These are phyloP conservation scores for Zenarchopterus dispar DNA, from an alignment of 2,797 vertebrate genomes.

Conservation along the genomic window DNA sequence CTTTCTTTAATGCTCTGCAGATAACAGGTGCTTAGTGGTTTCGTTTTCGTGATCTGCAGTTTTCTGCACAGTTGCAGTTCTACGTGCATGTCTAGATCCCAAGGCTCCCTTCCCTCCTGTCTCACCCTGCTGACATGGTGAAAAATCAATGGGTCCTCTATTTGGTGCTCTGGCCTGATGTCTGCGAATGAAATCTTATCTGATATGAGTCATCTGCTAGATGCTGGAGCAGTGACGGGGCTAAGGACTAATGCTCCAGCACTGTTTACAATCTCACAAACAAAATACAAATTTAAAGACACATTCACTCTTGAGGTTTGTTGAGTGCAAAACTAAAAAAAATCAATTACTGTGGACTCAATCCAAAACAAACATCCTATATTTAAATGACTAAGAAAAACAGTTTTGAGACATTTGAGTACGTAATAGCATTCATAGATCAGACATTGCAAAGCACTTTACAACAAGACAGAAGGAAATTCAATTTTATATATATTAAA, in stretches of 20 bases:
- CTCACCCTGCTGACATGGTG: slow-evolving; percentile 58
- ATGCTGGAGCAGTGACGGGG: slow-evolving; percentile 47
- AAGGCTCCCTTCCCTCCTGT: slow-evolving; percentile 30
- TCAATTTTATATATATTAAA: too few relatives aligned
- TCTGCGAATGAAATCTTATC: slow-evolving; percentile 80
- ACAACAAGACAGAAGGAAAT: too few relatives aligned
- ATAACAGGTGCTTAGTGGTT: slow-evolving; percentile 41
- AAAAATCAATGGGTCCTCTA: slow-evolving; percentile 78
- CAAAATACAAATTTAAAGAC: background rate
- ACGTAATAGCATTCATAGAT: too few relatives aligned
- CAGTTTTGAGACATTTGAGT: too few relatives aligned
- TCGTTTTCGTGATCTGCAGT: slow-evolving; percentile 46
- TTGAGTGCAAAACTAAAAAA: background rate
- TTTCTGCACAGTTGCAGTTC: slow-evolving; percentile 34
- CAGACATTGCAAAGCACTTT: too few relatives aligned
- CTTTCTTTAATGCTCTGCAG: slow-evolving; percentile 20
- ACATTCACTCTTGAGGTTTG: slow-evolving; percentile 1
- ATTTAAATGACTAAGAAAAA: background rate
- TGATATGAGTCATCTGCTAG: slow-evolving; percentile 76
- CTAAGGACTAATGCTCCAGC: slow-evolving; percentile 24
- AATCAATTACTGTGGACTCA: background rate
- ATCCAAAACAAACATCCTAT: background rate
- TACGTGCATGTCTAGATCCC: slow-evolving; percentile 22
- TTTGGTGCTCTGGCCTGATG: slow-evolving; percentile 62
- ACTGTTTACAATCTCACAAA: slow-evolving; percentile 26